Evolutionary conservation across 1,140 invertebrate species (phyloP).

Genomic region (Nephila pilipes): DNA sequence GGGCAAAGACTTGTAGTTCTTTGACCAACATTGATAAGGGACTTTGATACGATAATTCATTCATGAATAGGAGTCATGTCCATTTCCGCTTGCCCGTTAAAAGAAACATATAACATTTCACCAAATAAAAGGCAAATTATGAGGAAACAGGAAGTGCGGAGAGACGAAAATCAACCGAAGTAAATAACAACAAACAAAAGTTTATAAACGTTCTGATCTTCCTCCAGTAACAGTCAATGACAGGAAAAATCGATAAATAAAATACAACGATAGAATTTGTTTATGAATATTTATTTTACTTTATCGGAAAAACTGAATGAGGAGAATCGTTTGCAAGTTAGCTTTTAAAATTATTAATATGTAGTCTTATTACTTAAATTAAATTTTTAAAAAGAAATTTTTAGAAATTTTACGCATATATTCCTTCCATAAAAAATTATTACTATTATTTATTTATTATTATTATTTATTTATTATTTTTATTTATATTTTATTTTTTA

Average conservation of each 20-base stretch:
- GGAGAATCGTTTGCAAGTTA: too few relatives aligned
- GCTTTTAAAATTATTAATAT: too few relatives aligned
- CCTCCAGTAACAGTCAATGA: constrained; percentile 23
- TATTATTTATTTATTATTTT: too few relatives aligned
- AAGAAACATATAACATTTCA: neutral
- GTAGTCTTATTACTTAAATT: too few relatives aligned
- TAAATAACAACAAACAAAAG: constrained; percentile 43
- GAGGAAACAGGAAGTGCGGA: constrained; percentile 43
- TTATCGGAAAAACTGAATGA: too few relatives aligned
- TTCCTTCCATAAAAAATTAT: too few relatives aligned
- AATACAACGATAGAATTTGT: neutral
- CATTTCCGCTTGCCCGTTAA: neutral
- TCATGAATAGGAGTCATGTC: neutral
- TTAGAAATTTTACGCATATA: too few relatives aligned
- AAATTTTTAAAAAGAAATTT: too few relatives aligned
- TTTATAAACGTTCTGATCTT: constrained; percentile 3
- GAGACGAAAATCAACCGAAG: neutral
- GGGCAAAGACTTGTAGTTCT: neutral
- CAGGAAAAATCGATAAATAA: constrained; percentile 34
- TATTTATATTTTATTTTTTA: too few relatives aligned
- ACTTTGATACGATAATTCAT: neutral
- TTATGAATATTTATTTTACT: neutral
- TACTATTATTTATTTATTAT: too few relatives aligned
- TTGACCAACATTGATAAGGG: neutral
- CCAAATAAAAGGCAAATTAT: constrained; percentile 18